Conservation (phyloP, 37 sponge, comb jelly and placozoan genomes). For the Ephydatia muelleri region DNA sequence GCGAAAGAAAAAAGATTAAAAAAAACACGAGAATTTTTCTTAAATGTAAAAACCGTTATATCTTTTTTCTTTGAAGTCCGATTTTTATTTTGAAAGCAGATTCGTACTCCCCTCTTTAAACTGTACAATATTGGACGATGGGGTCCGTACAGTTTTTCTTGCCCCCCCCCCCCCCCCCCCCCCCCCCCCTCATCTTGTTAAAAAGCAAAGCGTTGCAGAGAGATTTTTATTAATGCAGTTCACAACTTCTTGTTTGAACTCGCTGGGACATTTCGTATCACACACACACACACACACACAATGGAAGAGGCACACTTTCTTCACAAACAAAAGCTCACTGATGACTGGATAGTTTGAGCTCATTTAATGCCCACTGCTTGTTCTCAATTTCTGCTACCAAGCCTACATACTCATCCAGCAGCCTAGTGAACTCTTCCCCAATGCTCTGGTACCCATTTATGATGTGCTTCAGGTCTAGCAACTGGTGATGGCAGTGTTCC, state of each 20-base stretch:
- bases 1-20: too few species aligned
- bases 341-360: slow-evolving; percentile 22
- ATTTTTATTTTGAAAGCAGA: too few species aligned
- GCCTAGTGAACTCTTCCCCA: slow-evolving; percentile 45
- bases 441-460: slow-evolving; percentile 37
- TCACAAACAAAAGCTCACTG: background rate
- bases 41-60: too few species aligned
- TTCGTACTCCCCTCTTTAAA: too few species aligned
- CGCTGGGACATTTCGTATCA: background rate
- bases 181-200: too few species aligned
- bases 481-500: background rate
- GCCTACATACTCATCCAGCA: slow-evolving; percentile 53
- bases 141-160: too few species aligned
- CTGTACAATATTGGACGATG: too few species aligned
- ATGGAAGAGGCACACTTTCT: background rate
- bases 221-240: too few species aligned
- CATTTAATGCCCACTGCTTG: slow-evolving; percentile 78
- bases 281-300: background rate
- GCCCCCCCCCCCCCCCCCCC: too few species aligned
- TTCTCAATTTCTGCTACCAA: slow-evolving; percentile 61
- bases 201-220: too few species aligned
- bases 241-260: background rate
- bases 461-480: background rate
- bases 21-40: too few species aligned
- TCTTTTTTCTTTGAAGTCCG: too few species aligned